Evolutionary conservation across 1,140 invertebrate species (phyloP).

Genomic region (Camponotus vicinus): DNA sequence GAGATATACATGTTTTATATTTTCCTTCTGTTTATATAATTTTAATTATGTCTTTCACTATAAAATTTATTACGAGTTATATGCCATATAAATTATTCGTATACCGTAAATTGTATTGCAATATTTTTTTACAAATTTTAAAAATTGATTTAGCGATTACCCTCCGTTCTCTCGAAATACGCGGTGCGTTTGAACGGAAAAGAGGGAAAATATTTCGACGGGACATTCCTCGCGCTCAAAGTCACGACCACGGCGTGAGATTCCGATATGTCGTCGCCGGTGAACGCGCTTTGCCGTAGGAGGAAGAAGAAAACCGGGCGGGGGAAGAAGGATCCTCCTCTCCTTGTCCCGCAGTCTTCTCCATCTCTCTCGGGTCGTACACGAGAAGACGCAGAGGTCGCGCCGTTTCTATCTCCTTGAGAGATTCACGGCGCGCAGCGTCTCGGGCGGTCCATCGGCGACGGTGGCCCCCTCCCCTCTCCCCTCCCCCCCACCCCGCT

Average conservation of each 20-base stretch:
- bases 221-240: conserved; percentile 3
- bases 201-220: conserved; percentile 16
- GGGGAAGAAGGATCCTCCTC: background rate
- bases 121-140: no score
- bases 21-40: no score
- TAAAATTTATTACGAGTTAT: no score
- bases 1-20: no score
- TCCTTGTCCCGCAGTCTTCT: conserved; percentile 23
- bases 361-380: conserved; percentile 12
- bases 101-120: no score
- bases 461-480: conserved; percentile 63
- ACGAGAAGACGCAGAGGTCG: conserved; percentile 65
- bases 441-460: conserved; percentile 80
- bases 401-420: conserved; percentile 64
- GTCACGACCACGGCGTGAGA: conserved; percentile 30
- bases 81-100: background rate
- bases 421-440: conserved; percentile 70
- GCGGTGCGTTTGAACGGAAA: background rate
- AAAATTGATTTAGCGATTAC: background rate
- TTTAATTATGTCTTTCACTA: no score
- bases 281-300: conserved; percentile 21
- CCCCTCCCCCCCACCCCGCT: background rate
- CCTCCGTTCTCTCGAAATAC: background rate
- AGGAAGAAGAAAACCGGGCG: conserved; percentile 31
- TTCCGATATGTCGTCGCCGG: conserved; percentile 46